Evolutionary conservation across 2,113 vertebrate genomes (phyloP).

Genomic region (Urocolius indicus): DNA sequence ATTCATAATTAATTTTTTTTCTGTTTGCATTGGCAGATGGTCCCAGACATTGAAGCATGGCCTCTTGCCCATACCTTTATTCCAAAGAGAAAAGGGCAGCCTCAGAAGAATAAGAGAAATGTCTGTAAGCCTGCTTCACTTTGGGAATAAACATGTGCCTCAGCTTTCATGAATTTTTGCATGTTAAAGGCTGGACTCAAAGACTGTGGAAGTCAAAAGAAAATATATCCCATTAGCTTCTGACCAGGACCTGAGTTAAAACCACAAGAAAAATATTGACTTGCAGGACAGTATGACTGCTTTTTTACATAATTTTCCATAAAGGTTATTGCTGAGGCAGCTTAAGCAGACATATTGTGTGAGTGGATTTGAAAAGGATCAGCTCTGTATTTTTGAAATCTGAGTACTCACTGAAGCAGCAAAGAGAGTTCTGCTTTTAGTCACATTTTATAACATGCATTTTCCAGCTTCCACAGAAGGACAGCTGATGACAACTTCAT

Average conservation of each 20-base stretch:
- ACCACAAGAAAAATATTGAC: background rate
- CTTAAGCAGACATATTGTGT: background rate
- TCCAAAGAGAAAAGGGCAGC: conserved; percentile 40
- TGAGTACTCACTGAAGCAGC: background rate
- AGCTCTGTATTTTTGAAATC: background rate
- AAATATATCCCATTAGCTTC: conserved; percentile 14
- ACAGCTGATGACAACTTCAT: conserved; percentile 25
- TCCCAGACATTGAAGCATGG: conserved; percentile 73
- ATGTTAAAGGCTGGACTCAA: background rate
- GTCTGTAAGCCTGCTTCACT: conserved; percentile 19
- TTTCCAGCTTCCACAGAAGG: background rate
- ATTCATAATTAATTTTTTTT: conserved; percentile 81
- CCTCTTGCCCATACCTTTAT: conserved; percentile 68
- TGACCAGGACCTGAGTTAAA: background rate
- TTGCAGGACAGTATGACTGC: background rate
- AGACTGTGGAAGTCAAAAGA: background rate
- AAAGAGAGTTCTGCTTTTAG: background rate
- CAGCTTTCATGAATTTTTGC: background rate
- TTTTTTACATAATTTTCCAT: background rate
- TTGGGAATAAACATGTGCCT: conserved; percentile 13
- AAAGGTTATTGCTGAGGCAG: background rate
- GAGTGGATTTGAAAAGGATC: background rate
- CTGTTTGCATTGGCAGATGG: conserved; percentile 81
- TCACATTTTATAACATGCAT: background rate
- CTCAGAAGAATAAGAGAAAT: conserved; percentile 31